These are phyloP conservation scores for Yponomeuta malinellus DNA, from an alignment of 2,888 invertebrate genomes.

Conservation along the genomic window DNA sequence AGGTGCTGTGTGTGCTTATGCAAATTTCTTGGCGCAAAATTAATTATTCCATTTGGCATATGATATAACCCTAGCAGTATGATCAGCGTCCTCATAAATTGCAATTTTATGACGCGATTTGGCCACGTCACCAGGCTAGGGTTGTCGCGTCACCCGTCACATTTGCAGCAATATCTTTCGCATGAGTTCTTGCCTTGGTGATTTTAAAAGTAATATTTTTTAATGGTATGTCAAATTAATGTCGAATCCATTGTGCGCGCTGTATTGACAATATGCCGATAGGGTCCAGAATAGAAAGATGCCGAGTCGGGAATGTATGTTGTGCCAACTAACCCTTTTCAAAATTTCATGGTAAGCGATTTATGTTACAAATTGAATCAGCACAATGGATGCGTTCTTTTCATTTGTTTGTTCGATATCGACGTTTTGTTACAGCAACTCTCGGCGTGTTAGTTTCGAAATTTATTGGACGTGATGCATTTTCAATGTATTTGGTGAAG, in stretches of 20 bases:
- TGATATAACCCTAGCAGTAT: conserved; percentile 21
- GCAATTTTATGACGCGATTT: conserved; percentile 50
- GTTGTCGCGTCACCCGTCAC: conserved; percentile 33
- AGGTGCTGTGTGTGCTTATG: conserved; percentile 46
- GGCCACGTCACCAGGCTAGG: conserved; percentile 24
- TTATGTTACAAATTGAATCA: conserved; percentile 69
- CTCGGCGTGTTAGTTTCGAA: conserved; percentile 45
- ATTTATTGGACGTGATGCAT: conserved; percentile 40
- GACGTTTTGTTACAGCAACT: conserved; percentile 39
- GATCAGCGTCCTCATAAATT: conserved; percentile 47
- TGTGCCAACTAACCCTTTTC: conserved; percentile 61
- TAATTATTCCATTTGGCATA: conserved; percentile 63
- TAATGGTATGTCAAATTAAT: conserved; percentile 74
- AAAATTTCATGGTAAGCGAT: conserved; percentile 59
- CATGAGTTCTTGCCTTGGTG: conserved; percentile 50
- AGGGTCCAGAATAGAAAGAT: conserved; percentile 45
- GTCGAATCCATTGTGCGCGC: conserved; percentile 58
- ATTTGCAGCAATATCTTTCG: conserved; percentile 60
- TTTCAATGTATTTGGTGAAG: neutral
- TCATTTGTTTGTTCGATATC: conserved; percentile 33
- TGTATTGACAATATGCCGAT: conserved; percentile 70
- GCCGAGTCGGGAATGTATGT: conserved; percentile 28
- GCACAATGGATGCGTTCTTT: conserved; percentile 46
- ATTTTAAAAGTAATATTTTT: conserved; percentile 67
- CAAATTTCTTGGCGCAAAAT: conserved; percentile 38